These are phyloP conservation scores for Corvus moneduloides DNA, from an alignment of 2,113 vertebrate species.

Conservation along the genomic window DNA sequence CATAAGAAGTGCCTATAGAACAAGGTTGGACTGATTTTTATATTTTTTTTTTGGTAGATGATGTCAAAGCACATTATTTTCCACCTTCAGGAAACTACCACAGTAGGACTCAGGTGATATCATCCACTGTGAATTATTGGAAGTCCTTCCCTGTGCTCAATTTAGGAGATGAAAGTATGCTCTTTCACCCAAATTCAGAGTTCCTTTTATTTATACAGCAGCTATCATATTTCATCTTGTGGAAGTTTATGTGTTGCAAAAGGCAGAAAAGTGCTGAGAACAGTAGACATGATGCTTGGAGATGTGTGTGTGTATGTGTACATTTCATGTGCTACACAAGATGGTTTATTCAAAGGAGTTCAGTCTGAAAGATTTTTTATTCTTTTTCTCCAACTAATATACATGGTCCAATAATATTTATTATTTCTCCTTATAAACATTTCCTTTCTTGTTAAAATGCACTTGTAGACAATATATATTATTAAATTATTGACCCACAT, in stretches of 20 bases:
- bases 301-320: background rate
- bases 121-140: conserved; percentile 19
- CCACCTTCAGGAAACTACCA: background rate
- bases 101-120: background rate
- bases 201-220: background rate
- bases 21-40: background rate
- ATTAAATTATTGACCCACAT: background rate
- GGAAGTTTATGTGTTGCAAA: conserved; percentile 18
- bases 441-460: background rate
- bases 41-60: background rate
- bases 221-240: conserved; percentile 27
- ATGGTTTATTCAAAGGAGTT: background rate
- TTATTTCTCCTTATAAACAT: background rate
- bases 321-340: background rate
- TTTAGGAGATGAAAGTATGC: conserved; percentile 13
- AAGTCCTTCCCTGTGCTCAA: background rate
- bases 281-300: background rate
- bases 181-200: conserved; percentile 3
- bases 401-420: background rate
- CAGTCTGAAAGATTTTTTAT: background rate
- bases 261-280: background rate
- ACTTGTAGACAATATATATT: background rate
- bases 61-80: background rate
- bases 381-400: background rate
- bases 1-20: background rate